Evolutionary conservation across 2,113 vertebrate genomes (phyloP).

Genomic region (Mungos mungo): DNA sequence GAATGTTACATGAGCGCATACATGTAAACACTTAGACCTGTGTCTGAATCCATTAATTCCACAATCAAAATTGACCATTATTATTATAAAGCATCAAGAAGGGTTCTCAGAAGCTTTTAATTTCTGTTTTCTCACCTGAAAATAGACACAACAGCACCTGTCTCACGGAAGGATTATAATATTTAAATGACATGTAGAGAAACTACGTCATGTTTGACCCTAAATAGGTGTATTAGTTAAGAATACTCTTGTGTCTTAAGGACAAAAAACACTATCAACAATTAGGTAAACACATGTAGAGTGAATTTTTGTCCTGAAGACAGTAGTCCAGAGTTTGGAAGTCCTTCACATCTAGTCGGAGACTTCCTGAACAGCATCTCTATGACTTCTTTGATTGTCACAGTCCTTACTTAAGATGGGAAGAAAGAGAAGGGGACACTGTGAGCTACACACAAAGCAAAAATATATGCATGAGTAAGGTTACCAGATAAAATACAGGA

Average conservation of each 20-base stretch:
- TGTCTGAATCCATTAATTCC: neutral
- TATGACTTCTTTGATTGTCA: neutral
- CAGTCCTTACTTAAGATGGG: neutral
- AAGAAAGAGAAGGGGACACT: neutral
- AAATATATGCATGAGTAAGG: neutral
- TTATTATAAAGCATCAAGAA: neutral
- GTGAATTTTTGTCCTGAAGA: neutral
- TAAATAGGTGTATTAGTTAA: neutral
- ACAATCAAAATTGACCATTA: neutral
- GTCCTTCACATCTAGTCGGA: neutral
- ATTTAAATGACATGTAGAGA: neutral
- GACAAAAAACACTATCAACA: neutral
- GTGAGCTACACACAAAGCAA: neutral
- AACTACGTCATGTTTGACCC: neutral
- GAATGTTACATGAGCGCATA: neutral
- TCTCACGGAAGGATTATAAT: neutral
- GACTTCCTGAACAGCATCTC: neutral
- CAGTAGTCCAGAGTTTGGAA: neutral
- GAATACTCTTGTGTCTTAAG: neutral
- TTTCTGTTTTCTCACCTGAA: neutral
- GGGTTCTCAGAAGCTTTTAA: neutral
- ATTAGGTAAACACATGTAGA: neutral
- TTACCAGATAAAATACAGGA: neutral
- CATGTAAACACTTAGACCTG: neutral
- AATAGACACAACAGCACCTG: neutral